These are phyloP conservation scores for Coturnix japonica DNA, from an alignment of 2,113 vertebrate genomes.

Conservation along the genomic window DNA sequence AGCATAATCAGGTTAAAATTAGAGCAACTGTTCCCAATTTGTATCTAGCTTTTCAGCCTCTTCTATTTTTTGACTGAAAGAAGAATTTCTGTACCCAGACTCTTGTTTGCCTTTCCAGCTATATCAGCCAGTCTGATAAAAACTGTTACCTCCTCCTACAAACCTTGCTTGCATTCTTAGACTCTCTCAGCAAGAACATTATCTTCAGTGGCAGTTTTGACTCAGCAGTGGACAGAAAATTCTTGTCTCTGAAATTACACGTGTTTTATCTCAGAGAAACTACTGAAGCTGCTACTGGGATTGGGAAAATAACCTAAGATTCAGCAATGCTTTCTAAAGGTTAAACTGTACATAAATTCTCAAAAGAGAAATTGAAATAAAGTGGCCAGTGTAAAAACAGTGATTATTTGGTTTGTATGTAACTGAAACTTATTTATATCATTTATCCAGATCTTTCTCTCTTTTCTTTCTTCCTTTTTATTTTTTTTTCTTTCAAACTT, in stretches of 20 bases:
- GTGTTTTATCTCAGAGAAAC: constrained; percentile 14
- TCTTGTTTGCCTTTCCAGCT: constrained; percentile 39
- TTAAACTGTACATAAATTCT: background rate
- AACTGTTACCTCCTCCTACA: constrained; percentile 2
- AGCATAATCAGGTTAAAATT: constrained; percentile 18
- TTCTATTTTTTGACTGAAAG: constrained; percentile 55
- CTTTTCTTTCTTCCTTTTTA: no score
- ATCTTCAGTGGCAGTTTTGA: constrained; percentile 56
- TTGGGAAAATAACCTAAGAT: background rate
- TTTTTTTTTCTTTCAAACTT: background rate
- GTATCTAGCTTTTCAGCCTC: constrained; percentile 3
- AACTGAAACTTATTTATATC: background rate
- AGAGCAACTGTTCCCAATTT: constrained; percentile 15
- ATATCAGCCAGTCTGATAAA: constrained; percentile 39
- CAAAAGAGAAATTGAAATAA: background rate
- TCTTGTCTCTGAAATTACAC: constrained; percentile 48
- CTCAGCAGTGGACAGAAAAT: constrained; percentile 35
- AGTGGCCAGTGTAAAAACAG: background rate
- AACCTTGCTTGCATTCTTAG: constrained; percentile 31
- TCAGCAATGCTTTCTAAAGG: background rate
- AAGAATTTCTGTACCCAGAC: constrained; percentile 10
- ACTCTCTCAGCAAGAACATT: constrained; percentile 6
- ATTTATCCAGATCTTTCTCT: background rate
- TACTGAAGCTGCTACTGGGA: constrained; percentile 26
- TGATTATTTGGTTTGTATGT: background rate